Conservation (phyloP, 2,888 invertebrate genomes). For the Lathronympha strigana region DNA sequence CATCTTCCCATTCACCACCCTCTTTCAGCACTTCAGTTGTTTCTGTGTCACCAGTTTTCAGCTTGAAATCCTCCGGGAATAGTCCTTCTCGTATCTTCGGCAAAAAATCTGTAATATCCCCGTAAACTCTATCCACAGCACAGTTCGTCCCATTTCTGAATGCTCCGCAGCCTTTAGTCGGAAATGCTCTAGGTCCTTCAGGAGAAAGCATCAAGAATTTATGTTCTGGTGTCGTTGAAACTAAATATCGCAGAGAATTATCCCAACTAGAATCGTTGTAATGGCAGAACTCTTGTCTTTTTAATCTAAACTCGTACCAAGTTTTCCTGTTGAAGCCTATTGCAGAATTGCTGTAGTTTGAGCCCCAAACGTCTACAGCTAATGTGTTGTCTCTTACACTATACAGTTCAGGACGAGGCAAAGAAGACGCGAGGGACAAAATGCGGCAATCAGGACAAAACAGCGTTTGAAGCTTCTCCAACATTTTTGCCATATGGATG, state of each 20-base stretch:
- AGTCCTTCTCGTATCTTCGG: constrained; percentile 5
- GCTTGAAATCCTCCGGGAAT: constrained; percentile 26
- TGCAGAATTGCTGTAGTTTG: constrained; percentile 24
- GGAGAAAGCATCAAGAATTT: constrained; percentile 10
- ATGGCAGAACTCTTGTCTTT: constrained; percentile 13
- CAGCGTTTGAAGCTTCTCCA: constrained; percentile 24
- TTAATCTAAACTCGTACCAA: constrained; percentile 16
- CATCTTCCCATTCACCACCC: constrained; percentile 42
- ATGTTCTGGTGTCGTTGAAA: constrained; percentile 9
- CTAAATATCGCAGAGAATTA: constrained; percentile 14
- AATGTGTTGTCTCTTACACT: neutral
- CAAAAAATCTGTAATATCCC: constrained; percentile 18
- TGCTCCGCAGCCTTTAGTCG: constrained; percentile 59
- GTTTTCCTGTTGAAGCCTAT: constrained; percentile 28
- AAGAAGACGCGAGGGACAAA: neutral
- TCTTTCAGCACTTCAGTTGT: constrained; percentile 21
- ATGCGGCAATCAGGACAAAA: constrained; percentile 33
- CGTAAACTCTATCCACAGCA: constrained; percentile 6
- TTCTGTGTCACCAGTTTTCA: constrained; percentile 5
- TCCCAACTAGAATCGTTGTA: constrained; percentile 31
- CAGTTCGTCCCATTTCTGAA: constrained; percentile 12
- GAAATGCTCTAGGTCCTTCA: constrained; percentile 51
- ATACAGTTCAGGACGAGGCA: constrained; percentile 16
- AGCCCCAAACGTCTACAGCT: constrained; percentile 18
- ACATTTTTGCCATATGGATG: constrained; percentile 22